Evolutionary conservation across 2,888 invertebrate genomes (phyloP).

Genomic region (Candidula unifasciata): DNA sequence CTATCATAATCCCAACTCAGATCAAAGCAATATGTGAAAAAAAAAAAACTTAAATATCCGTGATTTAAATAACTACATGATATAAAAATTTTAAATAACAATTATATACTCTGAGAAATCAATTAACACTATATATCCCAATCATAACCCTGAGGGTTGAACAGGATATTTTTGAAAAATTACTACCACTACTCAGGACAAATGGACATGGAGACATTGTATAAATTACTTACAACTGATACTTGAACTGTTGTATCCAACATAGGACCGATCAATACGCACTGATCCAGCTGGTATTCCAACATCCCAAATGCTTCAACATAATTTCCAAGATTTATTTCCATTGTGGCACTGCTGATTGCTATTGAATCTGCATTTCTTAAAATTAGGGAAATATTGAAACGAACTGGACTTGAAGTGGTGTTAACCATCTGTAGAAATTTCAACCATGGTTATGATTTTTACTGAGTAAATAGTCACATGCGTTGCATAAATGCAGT

Average conservation of each 20-base stretch:
- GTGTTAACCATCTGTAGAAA: constrained; percentile 44
- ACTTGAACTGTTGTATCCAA: constrained; percentile 35
- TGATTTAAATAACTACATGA: no score
- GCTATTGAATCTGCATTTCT: background rate
- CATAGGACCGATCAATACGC: constrained; percentile 26
- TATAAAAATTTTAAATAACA: no score
- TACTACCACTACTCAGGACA: no score
- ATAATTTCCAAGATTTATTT: constrained; percentile 37
- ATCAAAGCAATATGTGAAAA: no score
- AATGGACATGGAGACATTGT: background rate
- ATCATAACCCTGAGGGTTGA: no score
- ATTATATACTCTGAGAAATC: no score
- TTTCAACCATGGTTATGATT: background rate
- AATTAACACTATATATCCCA: no score
- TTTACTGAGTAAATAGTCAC: no score
- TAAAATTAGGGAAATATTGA: constrained; percentile 45
- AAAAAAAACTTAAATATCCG: no score
- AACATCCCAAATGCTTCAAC: constrained; percentile 41
- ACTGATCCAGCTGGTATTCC: constrained; percentile 35
- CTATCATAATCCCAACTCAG: no score
- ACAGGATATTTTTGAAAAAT: no score
- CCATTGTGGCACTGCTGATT: constrained; percentile 24
- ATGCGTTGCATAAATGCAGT: no score
- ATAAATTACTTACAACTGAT: constrained; percentile 20
- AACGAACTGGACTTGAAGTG: constrained; percentile 27